Conservation (phyloP, 1,140 invertebrate species). For the Drosophila truncata region DNA sequence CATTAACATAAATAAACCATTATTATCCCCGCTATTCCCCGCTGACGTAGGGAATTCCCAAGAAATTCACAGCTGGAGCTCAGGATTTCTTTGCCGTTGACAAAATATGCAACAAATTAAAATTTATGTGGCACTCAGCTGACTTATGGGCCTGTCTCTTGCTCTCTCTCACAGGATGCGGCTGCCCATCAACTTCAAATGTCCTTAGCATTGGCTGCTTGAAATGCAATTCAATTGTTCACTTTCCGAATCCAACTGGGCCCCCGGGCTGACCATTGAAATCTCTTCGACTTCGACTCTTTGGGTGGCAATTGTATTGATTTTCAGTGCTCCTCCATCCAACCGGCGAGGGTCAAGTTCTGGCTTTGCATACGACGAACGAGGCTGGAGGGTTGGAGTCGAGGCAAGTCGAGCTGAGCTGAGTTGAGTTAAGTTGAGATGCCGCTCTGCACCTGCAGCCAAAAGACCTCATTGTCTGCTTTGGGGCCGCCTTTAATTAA, state of each 20-base stretch:
- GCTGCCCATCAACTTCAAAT: conserved; percentile 78
- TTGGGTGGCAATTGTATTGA: conserved; percentile 84
- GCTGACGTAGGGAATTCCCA: conserved; percentile 81
- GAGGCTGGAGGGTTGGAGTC: background rate
- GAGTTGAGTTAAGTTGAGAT: conserved; percentile 23
- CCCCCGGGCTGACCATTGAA: conserved; percentile 46
- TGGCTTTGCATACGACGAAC: conserved; percentile 52
- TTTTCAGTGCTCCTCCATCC: conserved; percentile 38
- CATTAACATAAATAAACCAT: conserved; percentile 85
- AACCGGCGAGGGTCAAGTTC: conserved; percentile 54
- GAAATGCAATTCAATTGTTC: conserved; percentile 85
- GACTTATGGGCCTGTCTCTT: conserved; percentile 60
- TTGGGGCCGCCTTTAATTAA: conserved; percentile 80
- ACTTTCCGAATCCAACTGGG: background rate
- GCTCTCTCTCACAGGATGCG: conserved; percentile 66
- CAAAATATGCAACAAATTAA: conserved; percentile 85
- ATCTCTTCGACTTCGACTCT: conserved; percentile 25
- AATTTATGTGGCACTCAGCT: conserved; percentile 79
- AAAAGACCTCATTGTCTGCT: conserved; percentile 79
- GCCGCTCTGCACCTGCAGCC: conserved; percentile 67
- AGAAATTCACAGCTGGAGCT: conserved; percentile 85
- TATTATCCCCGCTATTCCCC: conserved; percentile 51
- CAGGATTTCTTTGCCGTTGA: conserved; percentile 68
- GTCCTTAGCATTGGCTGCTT: conserved; percentile 67
- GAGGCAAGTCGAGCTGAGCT: background rate